These are phyloP conservation scores for Helleia helle DNA, from an alignment of 2,888 invertebrate species.

Conservation along the genomic window DNA sequence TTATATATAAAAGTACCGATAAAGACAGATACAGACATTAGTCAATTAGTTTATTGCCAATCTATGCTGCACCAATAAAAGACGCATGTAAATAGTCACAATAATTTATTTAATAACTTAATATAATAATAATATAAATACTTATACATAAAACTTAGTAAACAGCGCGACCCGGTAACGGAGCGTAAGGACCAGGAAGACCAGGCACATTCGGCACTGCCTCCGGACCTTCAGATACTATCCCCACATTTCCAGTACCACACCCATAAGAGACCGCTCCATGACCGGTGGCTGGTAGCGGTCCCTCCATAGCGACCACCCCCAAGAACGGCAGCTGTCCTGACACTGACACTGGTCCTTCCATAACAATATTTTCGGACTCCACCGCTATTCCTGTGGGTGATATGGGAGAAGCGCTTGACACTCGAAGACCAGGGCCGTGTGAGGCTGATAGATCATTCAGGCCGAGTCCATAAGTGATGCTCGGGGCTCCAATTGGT, in stretches of 20 bases:
- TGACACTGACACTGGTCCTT: conserved; percentile 27
- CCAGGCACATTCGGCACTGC: background rate
- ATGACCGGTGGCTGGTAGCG: conserved; percentile 28
- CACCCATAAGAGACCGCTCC: conserved; percentile 26
- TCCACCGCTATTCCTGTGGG: conserved; percentile 23
- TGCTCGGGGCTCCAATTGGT: background rate
- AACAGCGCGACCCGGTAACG: background rate
- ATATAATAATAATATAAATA: conserved; percentile 9
- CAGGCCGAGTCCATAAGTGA: conserved; percentile 12
- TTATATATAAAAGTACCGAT: no score
- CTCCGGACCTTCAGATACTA: conserved; percentile 8
- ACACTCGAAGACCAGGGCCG: conserved; percentile 23
- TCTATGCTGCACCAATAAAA: background rate
- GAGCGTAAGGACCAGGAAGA: background rate
- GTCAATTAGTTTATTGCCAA: no score
- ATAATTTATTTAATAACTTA: conserved; percentile 12
- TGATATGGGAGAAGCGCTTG: conserved; percentile 22
- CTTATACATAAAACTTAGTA: conserved; percentile 2
- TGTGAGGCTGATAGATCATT: conserved; percentile 8
- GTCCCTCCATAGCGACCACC: conserved; percentile 31
- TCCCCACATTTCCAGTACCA: conserved; percentile 16
- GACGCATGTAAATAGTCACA: background rate
- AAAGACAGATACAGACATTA: no score
- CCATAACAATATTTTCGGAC: conserved; percentile 23
- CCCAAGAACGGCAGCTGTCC: conserved; percentile 29